Conservation (phyloP, 2,113 vertebrate genomes). For the Neolamprologus hecqui region DNA sequence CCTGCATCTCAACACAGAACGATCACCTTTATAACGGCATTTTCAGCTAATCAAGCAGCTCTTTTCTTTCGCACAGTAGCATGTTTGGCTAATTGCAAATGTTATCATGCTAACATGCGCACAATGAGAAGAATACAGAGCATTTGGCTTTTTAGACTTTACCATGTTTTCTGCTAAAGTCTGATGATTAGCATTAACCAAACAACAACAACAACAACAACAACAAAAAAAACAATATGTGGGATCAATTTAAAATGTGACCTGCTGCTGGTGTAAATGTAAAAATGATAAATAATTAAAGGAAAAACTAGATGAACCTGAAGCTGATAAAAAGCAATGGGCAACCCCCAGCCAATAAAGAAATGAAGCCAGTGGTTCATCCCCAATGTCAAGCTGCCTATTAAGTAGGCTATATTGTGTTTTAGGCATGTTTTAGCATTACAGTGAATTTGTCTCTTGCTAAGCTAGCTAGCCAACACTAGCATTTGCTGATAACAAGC, state of each 20-base stretch:
- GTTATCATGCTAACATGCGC: not conserved
- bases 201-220: not conserved
- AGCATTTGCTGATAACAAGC: too few relatives aligned
- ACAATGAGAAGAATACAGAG: not conserved
- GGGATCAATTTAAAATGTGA: not conserved
- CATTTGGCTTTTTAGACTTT: not conserved
- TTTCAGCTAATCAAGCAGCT: not conserved
- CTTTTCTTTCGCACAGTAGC: not conserved
- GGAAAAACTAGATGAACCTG: too few relatives aligned
- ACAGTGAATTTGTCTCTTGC: too few relatives aligned
- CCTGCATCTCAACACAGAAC: not conserved
- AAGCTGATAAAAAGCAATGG: too few relatives aligned
- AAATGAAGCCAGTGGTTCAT: too few relatives aligned
- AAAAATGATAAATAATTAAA: not conserved
- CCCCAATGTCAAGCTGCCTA: too few relatives aligned
- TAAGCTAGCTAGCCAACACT: too few relatives aligned
- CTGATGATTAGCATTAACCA: not conserved
- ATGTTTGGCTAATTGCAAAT: not conserved
- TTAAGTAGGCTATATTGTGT: too few relatives aligned
- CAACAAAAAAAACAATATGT: not conserved
- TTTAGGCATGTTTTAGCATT: too few relatives aligned
- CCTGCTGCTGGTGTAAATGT: not conserved
- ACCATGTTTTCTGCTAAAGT: not conserved
- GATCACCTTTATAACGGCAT: not conserved
- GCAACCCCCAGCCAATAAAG: too few relatives aligned